Evolutionary conservation across 2,888 invertebrate species (phyloP).

Genomic region (Anoplius nigerrimus): DNA sequence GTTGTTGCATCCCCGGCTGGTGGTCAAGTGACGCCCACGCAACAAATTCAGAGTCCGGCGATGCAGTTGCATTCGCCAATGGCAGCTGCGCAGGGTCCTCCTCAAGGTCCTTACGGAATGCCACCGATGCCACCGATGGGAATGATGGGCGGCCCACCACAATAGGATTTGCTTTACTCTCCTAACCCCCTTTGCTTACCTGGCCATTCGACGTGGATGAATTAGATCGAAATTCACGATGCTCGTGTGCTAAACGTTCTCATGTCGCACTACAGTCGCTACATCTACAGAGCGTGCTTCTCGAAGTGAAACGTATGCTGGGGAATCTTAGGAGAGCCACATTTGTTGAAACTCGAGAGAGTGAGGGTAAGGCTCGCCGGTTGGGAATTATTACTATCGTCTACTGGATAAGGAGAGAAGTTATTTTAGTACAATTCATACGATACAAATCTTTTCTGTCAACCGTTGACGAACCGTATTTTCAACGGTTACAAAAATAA

Average conservation of each 20-base stretch:
- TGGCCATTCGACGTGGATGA: constrained; percentile 56
- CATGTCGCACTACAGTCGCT: neutral
- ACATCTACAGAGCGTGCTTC: constrained; percentile 10
- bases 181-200: constrained; percentile 56
- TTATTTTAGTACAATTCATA: constrained; percentile 8
- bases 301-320: neutral
- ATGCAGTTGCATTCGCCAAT: constrained; percentile 80
- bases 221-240: constrained; percentile 26
- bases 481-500: too few species aligned
- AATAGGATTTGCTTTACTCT: constrained; percentile 68
- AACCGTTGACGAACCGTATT: too few species aligned
- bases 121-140: constrained; percentile 71
- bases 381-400: neutral
- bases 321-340: constrained; percentile 39
- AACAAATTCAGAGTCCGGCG: constrained; percentile 78
- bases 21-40: constrained; percentile 76
- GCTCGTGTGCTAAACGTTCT: neutral
- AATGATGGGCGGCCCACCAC: constrained; percentile 72
- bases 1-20: constrained; percentile 75
- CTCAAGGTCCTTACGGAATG: constrained; percentile 71
- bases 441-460: too few species aligned
- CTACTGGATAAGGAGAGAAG: neutral
- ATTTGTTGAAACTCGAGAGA: too few species aligned
- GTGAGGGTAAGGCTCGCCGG: neutral
- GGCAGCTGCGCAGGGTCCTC: constrained; percentile 74